phyloP scores from a whole-genome alignment of 1,140 invertebrate genomes.

The Parasteatoda tepidariorum region DNA sequence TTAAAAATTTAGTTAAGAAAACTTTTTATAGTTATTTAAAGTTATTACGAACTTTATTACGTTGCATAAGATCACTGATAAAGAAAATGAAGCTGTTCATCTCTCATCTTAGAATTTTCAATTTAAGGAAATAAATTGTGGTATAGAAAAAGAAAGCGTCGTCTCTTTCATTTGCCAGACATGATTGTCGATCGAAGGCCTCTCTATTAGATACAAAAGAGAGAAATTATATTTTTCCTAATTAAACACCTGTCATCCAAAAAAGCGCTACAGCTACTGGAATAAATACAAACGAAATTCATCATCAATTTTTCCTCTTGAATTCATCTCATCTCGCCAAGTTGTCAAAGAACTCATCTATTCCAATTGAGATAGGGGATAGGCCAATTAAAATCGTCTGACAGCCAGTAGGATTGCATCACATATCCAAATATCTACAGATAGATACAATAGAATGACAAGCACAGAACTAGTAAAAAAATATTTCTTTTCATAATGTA shows the following conservation, averaged over 20 bases:
- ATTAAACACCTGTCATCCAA: slow-evolving; percentile 47
- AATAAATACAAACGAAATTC: slow-evolving; percentile 17
- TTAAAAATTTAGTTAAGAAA: too few relatives aligned
- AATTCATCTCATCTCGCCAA: neutral
- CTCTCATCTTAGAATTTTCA: neutral
- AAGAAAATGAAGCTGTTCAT: too few relatives aligned
- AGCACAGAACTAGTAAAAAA: neutral
- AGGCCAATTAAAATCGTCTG: slow-evolving; percentile 46
- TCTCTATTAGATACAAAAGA: neutral
- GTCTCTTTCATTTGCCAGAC: neutral
- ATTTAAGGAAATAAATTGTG: neutral
- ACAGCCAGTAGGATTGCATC: slow-evolving; percentile 39
- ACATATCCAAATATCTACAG: slow-evolving; percentile 32
- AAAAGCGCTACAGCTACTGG: neutral
- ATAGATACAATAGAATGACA: slow-evolving; percentile 48
- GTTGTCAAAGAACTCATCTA: neutral
- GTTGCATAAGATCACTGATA: too few relatives aligned
- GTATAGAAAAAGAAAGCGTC: neutral
- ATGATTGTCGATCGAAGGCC: neutral
- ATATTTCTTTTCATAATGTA: slow-evolving; percentile 31
- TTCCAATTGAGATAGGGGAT: slow-evolving; percentile 12
- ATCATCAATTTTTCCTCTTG: slow-evolving; percentile 18
- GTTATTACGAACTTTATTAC: too few relatives aligned
- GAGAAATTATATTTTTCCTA: slow-evolving; percentile 52
- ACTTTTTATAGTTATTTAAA: too few relatives aligned